Conservation (phyloP, 2,888 invertebrate species). For the Lycia hirtaria region DNA sequence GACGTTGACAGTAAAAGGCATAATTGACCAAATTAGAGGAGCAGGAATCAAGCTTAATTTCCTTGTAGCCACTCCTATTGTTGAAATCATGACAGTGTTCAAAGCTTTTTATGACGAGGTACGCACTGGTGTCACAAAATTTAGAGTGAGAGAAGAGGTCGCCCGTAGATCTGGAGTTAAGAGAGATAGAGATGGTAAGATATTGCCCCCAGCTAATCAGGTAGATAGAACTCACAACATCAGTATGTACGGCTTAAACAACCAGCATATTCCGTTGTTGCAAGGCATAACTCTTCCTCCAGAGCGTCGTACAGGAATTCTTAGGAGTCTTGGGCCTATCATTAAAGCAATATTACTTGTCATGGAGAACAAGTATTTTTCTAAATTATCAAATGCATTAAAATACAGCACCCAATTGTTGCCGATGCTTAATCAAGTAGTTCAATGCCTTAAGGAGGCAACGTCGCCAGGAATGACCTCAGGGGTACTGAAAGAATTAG, state of each 20-base stretch:
- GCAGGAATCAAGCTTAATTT: background rate
- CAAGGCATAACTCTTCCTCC: conserved; percentile 9
- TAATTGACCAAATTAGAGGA: background rate
- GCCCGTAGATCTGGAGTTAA: background rate
- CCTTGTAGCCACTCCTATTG: conserved; percentile 2
- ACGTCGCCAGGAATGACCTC: background rate
- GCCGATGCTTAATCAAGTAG: conserved; percentile 1
- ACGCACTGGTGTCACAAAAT: conserved; percentile 9
- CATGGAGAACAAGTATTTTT: conserved; percentile 9
- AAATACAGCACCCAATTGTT: conserved; percentile 1
- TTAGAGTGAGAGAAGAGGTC: background rate
- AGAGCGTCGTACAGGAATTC: conserved; percentile 9
- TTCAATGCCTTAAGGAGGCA: background rate
- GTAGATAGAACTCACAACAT: background rate
- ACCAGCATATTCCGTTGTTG: conserved; percentile 3
- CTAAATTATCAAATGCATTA: conserved; percentile 3
- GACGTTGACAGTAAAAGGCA: background rate
- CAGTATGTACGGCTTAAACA: conserved; percentile 2
- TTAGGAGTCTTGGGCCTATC: conserved; percentile 1
- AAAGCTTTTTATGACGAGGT: conserved; percentile 4
- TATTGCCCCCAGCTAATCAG: background rate
- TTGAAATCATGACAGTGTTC: background rate
- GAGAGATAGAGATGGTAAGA: background rate
- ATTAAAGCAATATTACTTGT: background rate
- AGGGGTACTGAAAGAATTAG: background rate